Base-by-base conservation (phyloP, 2,797 vertebrate species). In the Rhinatrema bivittatum region DNA sequence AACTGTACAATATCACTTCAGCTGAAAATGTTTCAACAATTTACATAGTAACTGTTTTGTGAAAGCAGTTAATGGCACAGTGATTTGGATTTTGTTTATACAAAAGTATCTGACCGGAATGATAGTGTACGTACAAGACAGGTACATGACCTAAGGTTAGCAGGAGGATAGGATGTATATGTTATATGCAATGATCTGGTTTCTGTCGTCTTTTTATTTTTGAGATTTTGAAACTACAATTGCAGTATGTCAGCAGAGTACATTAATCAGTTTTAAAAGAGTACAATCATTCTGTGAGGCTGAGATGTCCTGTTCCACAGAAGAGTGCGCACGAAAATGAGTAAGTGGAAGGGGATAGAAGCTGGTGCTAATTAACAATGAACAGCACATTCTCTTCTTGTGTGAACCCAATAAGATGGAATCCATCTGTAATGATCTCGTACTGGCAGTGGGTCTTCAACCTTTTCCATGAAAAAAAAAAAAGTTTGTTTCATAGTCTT, bases 111-210 rank as follows among this genome's bases (percentile, higher is more conserved):
- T 27, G 46, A 8, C 10, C 22, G 10, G 34, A 57, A 28, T 29
- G 50, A 57, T 16, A 29, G 43, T 33, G 60, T 36, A 56, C 52
- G 42, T 56, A 34, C 42, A 34, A 39, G 25, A 53, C 60, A 36
- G 37, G 34, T 50, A 12, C 29, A 22, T 48, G 49, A 61, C 69
- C 47, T 40, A 27, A 33, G 44, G 42, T 73, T 68, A 62, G 68
- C 55, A 60, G 47, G 54, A 50, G 53, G 38, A 63, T 53, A 68
- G 79, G 72, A 80, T 81, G 74, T 79, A 53, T 78, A 70, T 52
- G 72, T 74, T 71, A 72, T 63, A 70, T 64, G 60, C 56, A 32
- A 29, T 17, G 61, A 36, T 74, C 79, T 82, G 79, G 61, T 73
- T 81, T 73, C 60, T 57, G 36, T 84, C 78, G 53, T 49, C 68